phyloP scores from a whole-genome alignment of 2,888 invertebrate species.

The Pantelozetes paolii region DNA sequence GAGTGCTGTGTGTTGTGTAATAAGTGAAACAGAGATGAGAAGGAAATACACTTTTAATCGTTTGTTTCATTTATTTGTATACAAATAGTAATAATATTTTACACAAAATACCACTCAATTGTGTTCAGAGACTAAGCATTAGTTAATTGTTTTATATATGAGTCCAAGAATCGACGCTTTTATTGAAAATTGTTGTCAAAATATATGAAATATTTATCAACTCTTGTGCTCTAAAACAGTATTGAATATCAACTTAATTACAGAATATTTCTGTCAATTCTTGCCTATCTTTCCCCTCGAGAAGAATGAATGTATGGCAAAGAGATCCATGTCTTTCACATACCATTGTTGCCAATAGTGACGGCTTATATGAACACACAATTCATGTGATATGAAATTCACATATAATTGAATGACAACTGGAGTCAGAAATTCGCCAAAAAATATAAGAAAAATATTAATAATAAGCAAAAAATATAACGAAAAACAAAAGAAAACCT shows the following conservation, averaged over 20 bases:
- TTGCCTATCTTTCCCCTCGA: neutral
- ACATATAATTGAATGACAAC: neutral
- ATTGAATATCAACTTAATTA: neutral
- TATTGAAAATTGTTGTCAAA: neutral
- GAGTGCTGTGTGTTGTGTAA: neutral
- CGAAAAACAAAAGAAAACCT: too few relatives aligned
- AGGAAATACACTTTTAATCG: neutral
- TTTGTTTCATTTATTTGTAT: neutral
- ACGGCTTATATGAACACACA: neutral
- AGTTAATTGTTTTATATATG: too few relatives aligned
- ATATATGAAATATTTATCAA: neutral
- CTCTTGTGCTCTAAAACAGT: neutral
- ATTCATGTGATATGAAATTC: neutral
- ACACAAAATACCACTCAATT: neutral
- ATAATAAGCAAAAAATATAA: too few relatives aligned
- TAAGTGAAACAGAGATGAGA: neutral
- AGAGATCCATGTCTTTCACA: neutral
- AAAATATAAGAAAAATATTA: too few relatives aligned
- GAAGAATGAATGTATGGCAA: neutral
- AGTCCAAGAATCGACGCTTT: too few relatives aligned
- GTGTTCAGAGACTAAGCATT: neutral
- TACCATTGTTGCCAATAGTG: slow-evolving; percentile 14
- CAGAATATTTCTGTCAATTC: neutral
- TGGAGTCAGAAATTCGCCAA: neutral
- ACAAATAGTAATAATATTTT: neutral